A percentile compares a stretch with the other conserved stretches of the same genome.
phyloP scores from a whole-genome alignment of 2,113 vertebrate genomes.

The Mesitornis unicolor region DNA sequence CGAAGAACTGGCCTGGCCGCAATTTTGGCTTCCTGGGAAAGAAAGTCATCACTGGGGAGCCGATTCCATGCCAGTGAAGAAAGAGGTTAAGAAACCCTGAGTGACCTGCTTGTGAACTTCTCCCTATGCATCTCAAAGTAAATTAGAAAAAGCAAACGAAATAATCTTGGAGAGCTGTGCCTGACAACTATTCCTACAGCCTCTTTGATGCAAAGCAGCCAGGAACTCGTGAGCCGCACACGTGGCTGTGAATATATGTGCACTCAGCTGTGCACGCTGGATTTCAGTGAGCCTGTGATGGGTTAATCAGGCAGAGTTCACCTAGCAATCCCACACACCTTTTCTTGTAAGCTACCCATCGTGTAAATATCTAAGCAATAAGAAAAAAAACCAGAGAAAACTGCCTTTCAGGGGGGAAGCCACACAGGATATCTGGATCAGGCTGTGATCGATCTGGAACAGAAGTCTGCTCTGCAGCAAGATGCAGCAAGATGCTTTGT shows the following conservation, averaged over 20 bases:
- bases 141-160: not conserved
- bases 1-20: not conserved
- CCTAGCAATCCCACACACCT: not conserved
- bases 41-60: not conserved
- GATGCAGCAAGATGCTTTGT: not conserved
- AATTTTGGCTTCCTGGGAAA: not conserved
- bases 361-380: not conserved
- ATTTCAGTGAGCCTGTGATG: not conserved
- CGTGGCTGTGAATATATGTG: not conserved
- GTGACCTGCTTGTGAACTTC: not conserved
- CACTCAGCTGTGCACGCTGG: not conserved
- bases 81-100: not conserved
- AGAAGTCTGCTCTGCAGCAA: constrained; percentile 17
- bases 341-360: not conserved
- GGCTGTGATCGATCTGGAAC: not conserved
- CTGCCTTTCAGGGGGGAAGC: not conserved
- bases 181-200: not conserved
- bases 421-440: not conserved
- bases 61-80: not conserved
- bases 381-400: too few species aligned
- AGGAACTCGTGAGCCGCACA: not conserved
- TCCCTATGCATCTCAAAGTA: not conserved
- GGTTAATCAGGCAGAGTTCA: not conserved
- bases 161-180: not conserved
- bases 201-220: not conserved